Percentiles rank a stretch among this genome's conserved stretches.
phyloP scores from a whole-genome alignment of 2,113 vertebrate species.

The Clarias magur region DNA sequence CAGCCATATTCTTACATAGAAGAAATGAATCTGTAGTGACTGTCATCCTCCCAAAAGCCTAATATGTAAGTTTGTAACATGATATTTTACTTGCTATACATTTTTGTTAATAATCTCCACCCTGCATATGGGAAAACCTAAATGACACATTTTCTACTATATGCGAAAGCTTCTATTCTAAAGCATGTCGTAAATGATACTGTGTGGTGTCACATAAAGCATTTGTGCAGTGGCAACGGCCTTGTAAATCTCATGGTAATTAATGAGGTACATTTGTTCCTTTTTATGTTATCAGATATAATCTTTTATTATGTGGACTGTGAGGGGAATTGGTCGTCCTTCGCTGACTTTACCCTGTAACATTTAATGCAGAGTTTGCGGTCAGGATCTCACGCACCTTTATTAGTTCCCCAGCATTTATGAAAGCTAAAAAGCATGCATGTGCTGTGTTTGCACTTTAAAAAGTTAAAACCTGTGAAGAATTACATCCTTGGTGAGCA shows the following conservation, averaged over 20 bases:
- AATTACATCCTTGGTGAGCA: conserved; percentile 14
- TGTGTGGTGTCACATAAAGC: not conserved
- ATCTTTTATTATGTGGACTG: not conserved
- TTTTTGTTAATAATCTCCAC: conserved; percentile 3
- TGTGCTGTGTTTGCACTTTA: conserved; percentile 29
- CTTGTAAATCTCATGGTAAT: not conserved
- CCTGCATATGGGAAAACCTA: not conserved
- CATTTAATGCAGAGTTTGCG: conserved; percentile 20
- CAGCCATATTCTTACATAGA: not conserved
- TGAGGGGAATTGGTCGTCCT: not conserved
- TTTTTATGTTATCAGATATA: not conserved
- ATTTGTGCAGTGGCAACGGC: not conserved
- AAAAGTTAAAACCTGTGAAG: conserved; percentile 38
- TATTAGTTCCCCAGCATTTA: conserved; percentile 17
- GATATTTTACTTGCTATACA: not conserved
- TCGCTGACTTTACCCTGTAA: not conserved
- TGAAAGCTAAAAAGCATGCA: not conserved
- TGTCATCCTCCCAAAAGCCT: not conserved
- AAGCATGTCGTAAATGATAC: not conserved
- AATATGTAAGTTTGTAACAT: not conserved
- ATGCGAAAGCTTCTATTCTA: not conserved
- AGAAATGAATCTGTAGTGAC: not conserved
- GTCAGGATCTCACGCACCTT: not conserved
- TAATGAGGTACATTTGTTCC: not conserved
- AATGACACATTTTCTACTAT: not conserved